Evolutionary conservation across 1,140 invertebrate species (phyloP), one percentile per base, ranked within the genome.

Genomic region (Anastrepha obliqua): DNA sequence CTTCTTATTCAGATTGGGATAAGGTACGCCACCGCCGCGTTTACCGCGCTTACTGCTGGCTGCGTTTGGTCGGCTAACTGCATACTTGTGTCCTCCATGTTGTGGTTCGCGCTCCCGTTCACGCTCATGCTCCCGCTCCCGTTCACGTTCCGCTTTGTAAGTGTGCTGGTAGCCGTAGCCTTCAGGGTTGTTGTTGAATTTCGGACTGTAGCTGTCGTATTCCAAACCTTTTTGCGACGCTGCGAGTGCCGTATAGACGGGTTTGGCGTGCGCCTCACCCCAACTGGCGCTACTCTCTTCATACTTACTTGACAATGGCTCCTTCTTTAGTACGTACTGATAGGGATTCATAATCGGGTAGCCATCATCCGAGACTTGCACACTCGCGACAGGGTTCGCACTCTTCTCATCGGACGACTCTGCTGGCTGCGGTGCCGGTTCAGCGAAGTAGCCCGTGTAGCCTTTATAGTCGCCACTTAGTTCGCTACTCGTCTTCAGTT

Each of bases 161-260:
- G 92, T 91, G 11, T 93, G 92, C 88, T 93, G 92, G 59, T 93
- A 93, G 86, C 91, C 91, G 87, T 91, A 92, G 17, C 91, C 91
- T 62, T 93, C 92, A 59, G 92, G 92, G 89, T 93, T 93, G 47
- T 93, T 93, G 20, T 93, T 93, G 20, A 90, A 93, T 87, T 92
- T 93, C 15, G 92, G 92, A 88, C 89, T 92, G 55, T 93, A 93
- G 87, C 91, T 93, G 17, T 93, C 92, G 55, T 91, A 92, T 13
- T 92, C 91, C 3, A 92, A 70, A 15, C 51, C 42, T 44, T 88
- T 89, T 29, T 89, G 85, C n/a, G 62, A 67, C 29, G 81, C 59
- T 39, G 4, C 39, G 5, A 78, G 44, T 47, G 85, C n/a, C 47
- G 51, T n/a, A 7, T 65, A 85, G 1, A 62, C 9, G 11, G 65